Conservation (phyloP, 1,140 invertebrate genomes). For the Charaxes varanes region DNA sequence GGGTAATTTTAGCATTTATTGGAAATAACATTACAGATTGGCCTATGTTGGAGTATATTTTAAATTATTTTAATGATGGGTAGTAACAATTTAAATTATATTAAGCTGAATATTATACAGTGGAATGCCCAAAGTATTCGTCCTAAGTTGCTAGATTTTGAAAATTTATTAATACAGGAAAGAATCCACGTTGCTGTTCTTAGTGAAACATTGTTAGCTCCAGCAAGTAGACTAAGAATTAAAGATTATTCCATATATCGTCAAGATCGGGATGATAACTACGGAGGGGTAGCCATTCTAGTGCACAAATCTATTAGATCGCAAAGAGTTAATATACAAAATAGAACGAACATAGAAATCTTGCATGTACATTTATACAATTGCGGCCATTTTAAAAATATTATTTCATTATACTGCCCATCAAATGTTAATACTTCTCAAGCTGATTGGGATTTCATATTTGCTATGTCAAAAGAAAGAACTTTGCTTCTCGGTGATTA, state of each 20-base stretch:
- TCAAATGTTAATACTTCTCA: slow-evolving; percentile 4
- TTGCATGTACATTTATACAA: slow-evolving; percentile 12
- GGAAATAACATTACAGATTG: too few relatives aligned
- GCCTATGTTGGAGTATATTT: too few relatives aligned
- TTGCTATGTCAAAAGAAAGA: slow-evolving; percentile 10
- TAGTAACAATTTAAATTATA: too few relatives aligned
- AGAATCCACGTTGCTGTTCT: slow-evolving; percentile 23
- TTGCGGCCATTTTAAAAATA: slow-evolving; percentile 13
- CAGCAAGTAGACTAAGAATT: slow-evolving; percentile 14
- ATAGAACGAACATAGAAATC: slow-evolving; percentile 7
- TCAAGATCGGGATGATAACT: slow-evolving; percentile 20
- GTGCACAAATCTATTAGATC: slow-evolving; percentile 19
- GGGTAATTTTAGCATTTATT: too few relatives aligned
- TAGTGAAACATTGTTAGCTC: slow-evolving; percentile 24
- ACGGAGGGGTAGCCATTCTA: slow-evolving; percentile 27
- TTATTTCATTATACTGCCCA: slow-evolving; percentile 23
- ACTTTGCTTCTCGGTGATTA: slow-evolving; percentile 22
- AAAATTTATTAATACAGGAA: too few relatives aligned
- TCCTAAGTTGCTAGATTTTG: too few relatives aligned
- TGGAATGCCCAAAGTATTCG: too few relatives aligned
- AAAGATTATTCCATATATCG: slow-evolving; percentile 19
- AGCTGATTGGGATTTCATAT: slow-evolving; percentile 23
- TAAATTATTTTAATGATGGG: too few relatives aligned
- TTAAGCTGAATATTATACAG: too few relatives aligned
- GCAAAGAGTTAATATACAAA: background rate